Conservation (phyloP, 2,888 invertebrate genomes). For the Chaetoderma sp. region DNA sequence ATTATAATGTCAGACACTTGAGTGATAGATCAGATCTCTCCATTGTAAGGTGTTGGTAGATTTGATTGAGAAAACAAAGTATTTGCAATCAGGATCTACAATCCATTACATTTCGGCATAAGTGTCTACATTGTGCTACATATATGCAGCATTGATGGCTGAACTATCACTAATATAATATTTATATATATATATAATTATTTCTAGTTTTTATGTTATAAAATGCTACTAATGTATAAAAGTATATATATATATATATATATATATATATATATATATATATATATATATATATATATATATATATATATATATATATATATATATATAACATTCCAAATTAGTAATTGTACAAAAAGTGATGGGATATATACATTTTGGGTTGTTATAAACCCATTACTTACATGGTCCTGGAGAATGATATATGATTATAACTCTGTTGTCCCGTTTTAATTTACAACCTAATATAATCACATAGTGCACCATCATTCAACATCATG, state of each 20-base stretch:
- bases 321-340: background rate
- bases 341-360: background rate
- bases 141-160: no score
- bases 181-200: conserved; percentile 2
- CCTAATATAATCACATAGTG: no score
- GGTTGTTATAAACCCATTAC: no score
- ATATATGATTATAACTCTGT: no score
- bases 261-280: background rate
- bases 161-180: no score
- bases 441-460: no score
- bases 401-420: no score
- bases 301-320: conserved; percentile 4
- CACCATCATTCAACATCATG: no score
- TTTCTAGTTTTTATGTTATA: background rate
- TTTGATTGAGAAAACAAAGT: background rate
- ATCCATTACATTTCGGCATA: background rate
- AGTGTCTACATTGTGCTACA: background rate
- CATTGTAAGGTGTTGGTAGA: background rate
- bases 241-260: background rate
- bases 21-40: no score
- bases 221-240: background rate
- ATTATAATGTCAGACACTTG: no score
- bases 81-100: background rate
- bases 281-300: background rate
- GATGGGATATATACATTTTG: no score